Percentiles rank a stretch among this genome's conserved stretches.
phyloP scores from a whole-genome alignment of 2,797 vertebrate genomes.

The Ceyx erithaca region DNA sequence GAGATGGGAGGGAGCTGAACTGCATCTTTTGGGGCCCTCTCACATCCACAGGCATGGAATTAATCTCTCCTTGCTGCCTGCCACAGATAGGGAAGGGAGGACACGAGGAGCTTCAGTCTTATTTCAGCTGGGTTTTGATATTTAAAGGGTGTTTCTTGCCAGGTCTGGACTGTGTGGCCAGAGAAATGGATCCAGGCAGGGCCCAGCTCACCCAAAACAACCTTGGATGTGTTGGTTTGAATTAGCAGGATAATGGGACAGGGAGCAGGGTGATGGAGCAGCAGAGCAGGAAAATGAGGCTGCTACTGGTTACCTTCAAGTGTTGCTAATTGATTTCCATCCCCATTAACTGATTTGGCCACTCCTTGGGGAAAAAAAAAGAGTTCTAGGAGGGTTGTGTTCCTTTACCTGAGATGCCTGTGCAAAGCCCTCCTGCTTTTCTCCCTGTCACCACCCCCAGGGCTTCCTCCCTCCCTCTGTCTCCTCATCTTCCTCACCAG shows the following conservation, averaged over 20 bases:
- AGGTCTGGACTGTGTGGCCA: too few species aligned
- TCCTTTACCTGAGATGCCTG: background rate
- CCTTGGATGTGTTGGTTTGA: background rate
- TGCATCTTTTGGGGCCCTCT: background rate
- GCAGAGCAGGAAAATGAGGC: accelerated
- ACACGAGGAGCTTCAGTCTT: background rate
- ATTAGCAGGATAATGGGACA: background rate
- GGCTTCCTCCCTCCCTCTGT: background rate
- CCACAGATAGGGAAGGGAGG: background rate
- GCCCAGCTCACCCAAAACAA: background rate
- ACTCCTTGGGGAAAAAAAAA: background rate
- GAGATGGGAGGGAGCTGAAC: background rate
- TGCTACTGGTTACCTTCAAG: background rate
- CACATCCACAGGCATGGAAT: background rate
- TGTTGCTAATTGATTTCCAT: background rate
- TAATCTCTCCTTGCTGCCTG: background rate
- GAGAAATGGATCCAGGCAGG: background rate
- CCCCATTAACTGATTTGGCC: background rate
- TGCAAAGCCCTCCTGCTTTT: background rate
- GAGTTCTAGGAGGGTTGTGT: background rate
- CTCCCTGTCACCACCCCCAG: background rate
- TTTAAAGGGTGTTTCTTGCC: background rate
- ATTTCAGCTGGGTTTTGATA: background rate
- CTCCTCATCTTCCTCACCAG: background rate
- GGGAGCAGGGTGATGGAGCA: too few species aligned